Evolutionary conservation across 2,888 invertebrate species (phyloP).

Genomic region (Stenoptilia bipunctidactyla): DNA sequence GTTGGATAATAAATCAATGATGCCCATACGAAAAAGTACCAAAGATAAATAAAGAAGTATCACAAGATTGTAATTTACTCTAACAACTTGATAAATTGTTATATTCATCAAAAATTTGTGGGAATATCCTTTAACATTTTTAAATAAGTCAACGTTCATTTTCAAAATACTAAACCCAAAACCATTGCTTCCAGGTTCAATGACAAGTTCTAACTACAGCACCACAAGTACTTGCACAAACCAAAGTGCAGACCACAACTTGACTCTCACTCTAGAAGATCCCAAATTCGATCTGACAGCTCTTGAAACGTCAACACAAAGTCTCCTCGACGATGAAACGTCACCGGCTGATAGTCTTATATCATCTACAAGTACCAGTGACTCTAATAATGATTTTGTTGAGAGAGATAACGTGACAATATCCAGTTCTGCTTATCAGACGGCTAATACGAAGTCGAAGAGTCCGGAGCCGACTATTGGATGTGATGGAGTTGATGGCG

Average conservation of each 20-base stretch:
- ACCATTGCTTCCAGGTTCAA: constrained; percentile 39
- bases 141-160: too few species aligned
- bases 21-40: too few species aligned
- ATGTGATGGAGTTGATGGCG: constrained; percentile 48
- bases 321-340: constrained; percentile 84
- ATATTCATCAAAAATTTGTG: too few species aligned
- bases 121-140: too few species aligned
- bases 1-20: too few species aligned
- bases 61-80: too few species aligned
- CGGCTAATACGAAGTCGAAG: constrained; percentile 67
- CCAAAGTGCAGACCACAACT: constrained; percentile 57
- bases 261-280: constrained; percentile 77
- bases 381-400: constrained; percentile 68
- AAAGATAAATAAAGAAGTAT: too few species aligned
- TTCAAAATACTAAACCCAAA: too few species aligned
- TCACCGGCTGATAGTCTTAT: constrained; percentile 86
- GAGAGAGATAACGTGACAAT: constrained; percentile 56
- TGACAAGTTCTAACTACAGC: constrained; percentile 66
- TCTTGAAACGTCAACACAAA: constrained; percentile 75
- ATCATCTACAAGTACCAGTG: constrained; percentile 74
- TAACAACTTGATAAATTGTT: too few species aligned
- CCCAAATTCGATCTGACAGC: constrained; percentile 83
- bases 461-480: constrained; percentile 46
- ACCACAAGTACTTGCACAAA: constrained; percentile 64
- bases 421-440: constrained; percentile 58